Evolutionary conservation across 1,140 invertebrate species (phyloP), one percentile per base, ranked within the genome.

Genomic region (Eubasilissa regina): DNA sequence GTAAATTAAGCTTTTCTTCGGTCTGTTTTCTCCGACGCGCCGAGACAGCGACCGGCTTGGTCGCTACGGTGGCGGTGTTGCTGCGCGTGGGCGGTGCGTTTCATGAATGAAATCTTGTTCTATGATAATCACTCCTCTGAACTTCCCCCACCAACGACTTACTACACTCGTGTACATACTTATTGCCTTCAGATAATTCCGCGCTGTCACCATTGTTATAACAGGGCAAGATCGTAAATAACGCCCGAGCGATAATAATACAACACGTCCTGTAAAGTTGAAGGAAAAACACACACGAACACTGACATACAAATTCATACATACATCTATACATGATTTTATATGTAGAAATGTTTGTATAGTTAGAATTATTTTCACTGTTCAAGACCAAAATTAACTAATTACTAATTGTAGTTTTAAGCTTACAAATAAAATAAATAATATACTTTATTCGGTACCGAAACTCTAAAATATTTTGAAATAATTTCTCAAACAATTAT

Each of bases 51-150:
- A n/a, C n/a, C n/a, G n/a, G n/a, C n/a, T n/a, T n/a, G n/a, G n/a
- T n/a, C n/a, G 25, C 25, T 6, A 6, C 25, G 1, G 25, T n/a
- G 0, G n/a, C 15, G 11, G 62, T n/a, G 15, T 66, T 12, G 10
- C 35, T 10, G 21, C 12, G 47, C 66, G 66, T 70, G 25, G 66
- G 66, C 15, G 66, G 19, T 8, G 48, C 45, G 19, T 48, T 70
- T 70, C 10, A 70, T 70, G 66, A 70, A 70, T 70, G 66, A 70
- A 70, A 47, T 70, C 66, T 17, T 10, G 64, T 47, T 21, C 44
- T 48, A 13, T 51, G 66, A 70, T 35, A 64, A 15, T 58, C 55
- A 15, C 60, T 25, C 35, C 60, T 19, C 21, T n/a, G n/a, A 58
- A 10, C 35, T 64, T 12, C 25, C 25, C 35, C 10, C 45, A 47